Conservation (phyloP, 2,797 vertebrate genomes). For the Atherinosoma microstoma region DNA sequence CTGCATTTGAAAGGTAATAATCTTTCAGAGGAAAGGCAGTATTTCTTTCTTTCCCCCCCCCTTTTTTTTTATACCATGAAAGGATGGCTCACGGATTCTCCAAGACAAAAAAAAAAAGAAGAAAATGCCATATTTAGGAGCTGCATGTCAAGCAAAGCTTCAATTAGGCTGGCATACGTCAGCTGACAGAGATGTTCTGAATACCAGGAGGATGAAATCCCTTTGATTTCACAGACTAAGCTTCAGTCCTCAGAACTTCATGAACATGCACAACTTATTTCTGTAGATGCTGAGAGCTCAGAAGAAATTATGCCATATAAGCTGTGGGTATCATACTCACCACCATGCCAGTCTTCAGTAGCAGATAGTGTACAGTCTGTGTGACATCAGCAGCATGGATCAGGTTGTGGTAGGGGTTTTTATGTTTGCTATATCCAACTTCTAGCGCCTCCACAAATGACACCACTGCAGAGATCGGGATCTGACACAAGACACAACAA, state of each 20-base stretch:
- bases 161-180: slow-evolving; percentile 49
- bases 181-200: slow-evolving; percentile 55
- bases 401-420: slow-evolving; percentile 98
- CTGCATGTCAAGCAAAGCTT: slow-evolving; percentile 54
- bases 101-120: slow-evolving; percentile 20
- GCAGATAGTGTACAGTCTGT: slow-evolving; percentile 95
- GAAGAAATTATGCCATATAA: slow-evolving; percentile 3
- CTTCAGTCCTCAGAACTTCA: slow-evolving; percentile 19
- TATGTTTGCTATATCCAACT: slow-evolving; percentile 96
- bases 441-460: slow-evolving; percentile 97
- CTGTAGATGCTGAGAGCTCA: neutral
- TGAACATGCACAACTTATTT: slow-evolving; percentile 7
- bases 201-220: slow-evolving; percentile 40
- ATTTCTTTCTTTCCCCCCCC: too few relatives aligned
- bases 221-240: slow-evolving; percentile 34
- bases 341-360: slow-evolving; percentile 94
- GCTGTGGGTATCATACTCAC: slow-evolving; percentile 81
- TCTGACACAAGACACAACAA: slow-evolving; percentile 80
- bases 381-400: slow-evolving; percentile 96
- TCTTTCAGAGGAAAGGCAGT: neutral
- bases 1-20: slow-evolving; percentile 16
- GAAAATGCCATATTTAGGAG: slow-evolving; percentile 42
- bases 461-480: slow-evolving; percentile 96
- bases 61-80: slow-evolving; percentile 5
- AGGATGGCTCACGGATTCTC: slow-evolving; percentile 26